Percentiles rank a stretch among this genome's conserved stretches.
phyloP scores from a whole-genome alignment of 2,888 invertebrate species.

The Pharmacophagus antenor region DNA sequence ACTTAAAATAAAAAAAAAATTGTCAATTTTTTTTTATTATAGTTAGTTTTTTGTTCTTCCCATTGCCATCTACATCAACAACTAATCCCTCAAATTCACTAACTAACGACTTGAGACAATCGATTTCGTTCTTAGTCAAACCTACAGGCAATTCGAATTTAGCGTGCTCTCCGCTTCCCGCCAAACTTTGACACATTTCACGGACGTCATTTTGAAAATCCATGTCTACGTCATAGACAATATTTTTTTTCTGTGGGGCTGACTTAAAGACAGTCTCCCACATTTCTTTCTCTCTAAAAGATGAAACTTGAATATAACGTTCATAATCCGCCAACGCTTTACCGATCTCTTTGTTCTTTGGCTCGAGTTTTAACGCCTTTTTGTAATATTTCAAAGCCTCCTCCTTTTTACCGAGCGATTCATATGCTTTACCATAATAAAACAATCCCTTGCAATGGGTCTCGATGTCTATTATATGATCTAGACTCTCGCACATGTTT shows the following conservation, averaged over 20 bases:
- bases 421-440: slow-evolving; percentile 60
- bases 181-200: slow-evolving; percentile 63
- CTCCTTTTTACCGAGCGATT: slow-evolving; percentile 54
- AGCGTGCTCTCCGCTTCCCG: slow-evolving; percentile 48
- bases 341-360: slow-evolving; percentile 67
- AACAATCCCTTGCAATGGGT: slow-evolving; percentile 64
- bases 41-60: slow-evolving; percentile 50
- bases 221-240: slow-evolving; percentile 54
- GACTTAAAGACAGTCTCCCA: slow-evolving; percentile 61
- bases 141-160: slow-evolving; percentile 61
- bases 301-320: slow-evolving; percentile 43
- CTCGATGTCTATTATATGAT: slow-evolving; percentile 52
- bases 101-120: slow-evolving; percentile 54
- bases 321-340: slow-evolving; percentile 54
- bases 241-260: slow-evolving; percentile 40
- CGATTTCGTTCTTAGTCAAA: slow-evolving; percentile 52
- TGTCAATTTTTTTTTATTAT: slow-evolving; percentile 47
- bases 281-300: slow-evolving; percentile 51
- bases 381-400: slow-evolving; percentile 57
- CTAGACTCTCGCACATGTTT: slow-evolving; percentile 61
- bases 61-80: slow-evolving; percentile 52
- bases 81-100: slow-evolving; percentile 48
- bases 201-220: slow-evolving; percentile 56
- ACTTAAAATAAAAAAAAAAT: background rate
- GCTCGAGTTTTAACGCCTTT: slow-evolving; percentile 66